These are phyloP conservation scores for Dyspetes luteomarginatus DNA, from an alignment of 2,888 invertebrate genomes.

Conservation along the genomic window DNA sequence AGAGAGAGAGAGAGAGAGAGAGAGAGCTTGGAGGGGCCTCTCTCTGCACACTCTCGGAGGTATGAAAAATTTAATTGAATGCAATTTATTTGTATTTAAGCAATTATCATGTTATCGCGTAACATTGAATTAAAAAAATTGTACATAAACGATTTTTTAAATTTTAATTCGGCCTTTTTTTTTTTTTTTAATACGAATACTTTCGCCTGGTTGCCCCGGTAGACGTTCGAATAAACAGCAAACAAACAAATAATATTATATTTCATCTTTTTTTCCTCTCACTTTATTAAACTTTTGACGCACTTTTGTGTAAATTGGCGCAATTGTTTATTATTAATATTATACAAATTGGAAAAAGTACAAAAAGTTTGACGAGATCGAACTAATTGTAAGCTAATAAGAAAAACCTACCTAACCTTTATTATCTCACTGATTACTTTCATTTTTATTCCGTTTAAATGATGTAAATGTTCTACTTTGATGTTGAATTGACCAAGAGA, in stretches of 20 bases:
- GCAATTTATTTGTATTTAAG: constrained; percentile 14
- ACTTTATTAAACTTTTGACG: too few relatives aligned
- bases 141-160: background rate
- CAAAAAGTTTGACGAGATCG: too few relatives aligned
- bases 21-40: constrained; percentile 30
- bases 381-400: too few relatives aligned
- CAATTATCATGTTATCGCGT: background rate
- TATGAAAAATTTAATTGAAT: constrained; percentile 18
- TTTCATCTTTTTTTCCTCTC: too few relatives aligned
- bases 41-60: constrained; percentile 2
- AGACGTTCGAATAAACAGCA: background rate
- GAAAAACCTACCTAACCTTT: background rate
- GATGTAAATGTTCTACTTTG: background rate
- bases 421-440: background rate
- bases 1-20: constrained; percentile 12
- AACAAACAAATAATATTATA: background rate
- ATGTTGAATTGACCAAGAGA: too few relatives aligned
- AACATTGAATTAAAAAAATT: background rate
- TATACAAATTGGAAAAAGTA: too few relatives aligned
- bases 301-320: too few relatives aligned
- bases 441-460: background rate
- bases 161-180: background rate
- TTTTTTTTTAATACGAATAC: constrained; percentile 10
- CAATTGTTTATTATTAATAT: too few relatives aligned
- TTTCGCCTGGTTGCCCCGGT: background rate